These are phyloP conservation scores for Nibea coibor DNA, from an alignment of 2,113 vertebrate genomes.

Conservation along the genomic window DNA sequence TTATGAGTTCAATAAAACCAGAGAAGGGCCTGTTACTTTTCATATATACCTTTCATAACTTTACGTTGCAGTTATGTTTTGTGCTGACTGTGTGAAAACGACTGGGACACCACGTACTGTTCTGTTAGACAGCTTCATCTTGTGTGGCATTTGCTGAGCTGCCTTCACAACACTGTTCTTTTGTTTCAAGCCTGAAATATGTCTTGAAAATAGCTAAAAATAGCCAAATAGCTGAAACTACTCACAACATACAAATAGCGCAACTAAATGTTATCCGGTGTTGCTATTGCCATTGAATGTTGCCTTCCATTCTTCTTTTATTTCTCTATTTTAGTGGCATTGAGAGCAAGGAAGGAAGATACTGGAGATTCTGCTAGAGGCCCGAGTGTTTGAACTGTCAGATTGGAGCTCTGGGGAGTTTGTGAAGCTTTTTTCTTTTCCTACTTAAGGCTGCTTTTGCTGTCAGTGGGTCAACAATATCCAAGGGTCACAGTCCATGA, in stretches of 20 bases:
- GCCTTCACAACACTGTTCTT: not conserved
- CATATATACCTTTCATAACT: conserved; percentile 13
- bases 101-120: not conserved
- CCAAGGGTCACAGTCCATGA: not conserved
- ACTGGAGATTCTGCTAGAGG: not conserved
- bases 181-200: not conserved
- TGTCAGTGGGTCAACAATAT: not conserved
- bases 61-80: not conserved
- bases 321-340: not conserved
- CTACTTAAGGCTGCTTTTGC: not conserved
- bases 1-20: conserved; percentile 31
- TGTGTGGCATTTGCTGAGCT: not conserved
- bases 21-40: conserved; percentile 30
- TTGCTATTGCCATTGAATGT: not conserved
- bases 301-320: not conserved
- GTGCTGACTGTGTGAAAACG: conserved; percentile 17
- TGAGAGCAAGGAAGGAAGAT: not conserved
- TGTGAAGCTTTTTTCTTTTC: not conserved
- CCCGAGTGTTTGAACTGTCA: not conserved
- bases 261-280: not conserved
- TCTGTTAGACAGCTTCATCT: not conserved
- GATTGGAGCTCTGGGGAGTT: not conserved
- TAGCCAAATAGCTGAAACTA: not conserved
- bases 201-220: not conserved
- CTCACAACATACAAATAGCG: not conserved